Base-by-base conservation (phyloP, 1,140 invertebrate species). In the Drosophila hydei region DNA sequence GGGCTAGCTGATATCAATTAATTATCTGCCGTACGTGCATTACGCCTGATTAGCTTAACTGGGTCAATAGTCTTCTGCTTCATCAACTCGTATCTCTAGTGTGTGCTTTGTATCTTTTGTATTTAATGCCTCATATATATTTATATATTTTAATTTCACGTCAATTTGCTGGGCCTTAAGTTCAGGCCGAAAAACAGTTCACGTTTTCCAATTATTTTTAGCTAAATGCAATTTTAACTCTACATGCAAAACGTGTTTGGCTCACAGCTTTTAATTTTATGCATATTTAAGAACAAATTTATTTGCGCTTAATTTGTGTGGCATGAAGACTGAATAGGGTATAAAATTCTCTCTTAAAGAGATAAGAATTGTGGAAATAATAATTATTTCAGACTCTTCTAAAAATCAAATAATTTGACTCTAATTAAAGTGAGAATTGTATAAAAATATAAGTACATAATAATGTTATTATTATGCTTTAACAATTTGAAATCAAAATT, bases 1-100 rank as follows among this genome's bases (percentile, higher is more conserved):
- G n/a, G n/a, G n/a, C n/a, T n/a, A n/a, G 38, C 25, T 54, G 48
- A 21, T 64, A 64, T 36, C 27, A 64, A 55, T 55, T 64, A 47
- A 54, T 47, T 55, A 55, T 55, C 50, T 54, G 2, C 11, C 5
- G 40, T 42, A 64, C 61, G 51, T 65, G 42, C 40, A 19, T 48
- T 21, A 36, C 11, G 42, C 38, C 48, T 47, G 30, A 33, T 56
- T 38, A 55, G 42, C 19, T 45, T 18, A 21, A 52, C 14, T 63
- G 60, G 60, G 50, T 65, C 62, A 65, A 42, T n/a, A 58, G 4
- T 21, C 6, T 16, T 47, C 4, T 36, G 21, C 11, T 42, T 38
- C 11, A 12, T 47, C 5, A n/a, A 33, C 30, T 11, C 30, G 30
- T 1, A 33, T 33, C 30, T 33, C 30, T 33, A 33, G 30, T 33